These are phyloP conservation scores for Watsonalla cultraria DNA, from an alignment of 2,888 invertebrate species.

Conservation along the genomic window DNA sequence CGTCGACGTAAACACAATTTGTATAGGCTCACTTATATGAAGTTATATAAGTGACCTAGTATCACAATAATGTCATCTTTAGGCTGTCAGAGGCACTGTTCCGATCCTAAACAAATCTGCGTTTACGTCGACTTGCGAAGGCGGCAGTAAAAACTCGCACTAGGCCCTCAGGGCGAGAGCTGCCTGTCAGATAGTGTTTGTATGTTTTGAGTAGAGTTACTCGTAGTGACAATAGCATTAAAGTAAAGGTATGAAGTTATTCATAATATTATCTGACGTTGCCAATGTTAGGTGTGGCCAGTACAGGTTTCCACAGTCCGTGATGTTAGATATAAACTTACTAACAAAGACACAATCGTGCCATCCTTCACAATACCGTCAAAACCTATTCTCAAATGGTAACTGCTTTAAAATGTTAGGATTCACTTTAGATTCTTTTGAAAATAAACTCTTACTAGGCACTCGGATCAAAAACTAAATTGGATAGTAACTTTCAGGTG, in stretches of 20 bases:
- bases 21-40: no score
- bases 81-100: no score
- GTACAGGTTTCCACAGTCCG: constrained; percentile 45
- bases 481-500: constrained; percentile 17
- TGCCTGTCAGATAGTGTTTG: constrained; percentile 13
- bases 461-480: not conserved
- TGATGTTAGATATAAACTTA: constrained; percentile 25
- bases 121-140: no score
- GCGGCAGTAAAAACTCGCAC: no score
- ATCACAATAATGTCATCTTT: no score
- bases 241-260: constrained; percentile 22
- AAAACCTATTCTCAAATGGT: constrained; percentile 18
- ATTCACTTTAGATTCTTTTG: no score
- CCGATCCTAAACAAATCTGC: no score
- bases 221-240: constrained; percentile 33
- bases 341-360: constrained; percentile 40
- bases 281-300: constrained; percentile 55
- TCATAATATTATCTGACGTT: constrained; percentile 33
- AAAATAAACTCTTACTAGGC: no score
- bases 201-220: constrained; percentile 22
- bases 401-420: not conserved
- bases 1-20: no score
- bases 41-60: no score
- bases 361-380: constrained; percentile 42
- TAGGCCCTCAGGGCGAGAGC: no score